A percentile compares a stretch with the other conserved stretches of the same genome.
These are phyloP conservation scores for Tetropium fuscum DNA, from an alignment of 2,888 invertebrate species.

Conservation along the genomic window DNA sequence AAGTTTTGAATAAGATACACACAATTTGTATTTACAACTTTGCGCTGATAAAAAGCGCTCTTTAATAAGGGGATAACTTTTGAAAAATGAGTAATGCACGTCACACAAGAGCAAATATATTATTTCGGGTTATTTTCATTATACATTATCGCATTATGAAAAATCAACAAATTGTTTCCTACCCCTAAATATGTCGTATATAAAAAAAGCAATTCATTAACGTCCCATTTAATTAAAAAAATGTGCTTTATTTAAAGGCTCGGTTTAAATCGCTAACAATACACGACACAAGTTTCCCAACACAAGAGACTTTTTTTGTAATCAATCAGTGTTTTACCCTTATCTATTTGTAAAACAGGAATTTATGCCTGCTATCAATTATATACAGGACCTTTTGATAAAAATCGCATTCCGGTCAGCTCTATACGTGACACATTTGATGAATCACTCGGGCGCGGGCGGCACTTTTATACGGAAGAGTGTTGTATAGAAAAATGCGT, in stretches of 20 bases:
- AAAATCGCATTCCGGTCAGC: slow-evolving; percentile 18
- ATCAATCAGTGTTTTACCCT: slow-evolving; percentile 34
- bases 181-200: not conserved
- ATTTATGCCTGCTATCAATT: slow-evolving; percentile 34
- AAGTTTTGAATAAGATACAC: too few relatives aligned
- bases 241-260: slow-evolving; percentile 2
- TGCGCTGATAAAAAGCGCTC: too few relatives aligned
- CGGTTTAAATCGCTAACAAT: slow-evolving; percentile 20
- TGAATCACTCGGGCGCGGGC: slow-evolving; percentile 8
- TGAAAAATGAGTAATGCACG: too few relatives aligned
- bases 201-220: slow-evolving; percentile 17
- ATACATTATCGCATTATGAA: too few relatives aligned
- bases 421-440: slow-evolving; percentile 19
- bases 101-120: too few relatives aligned
- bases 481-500: not conserved
- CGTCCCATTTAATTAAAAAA: slow-evolving; percentile 14
- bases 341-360: slow-evolving; percentile 35
- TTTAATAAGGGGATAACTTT: too few relatives aligned
- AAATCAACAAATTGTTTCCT: not conserved
- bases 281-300: slow-evolving; percentile 6
- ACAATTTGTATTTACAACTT: too few relatives aligned
- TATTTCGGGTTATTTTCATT: too few relatives aligned
- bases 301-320: slow-evolving; percentile 22
- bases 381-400: slow-evolving; percentile 27
- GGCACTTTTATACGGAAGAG: not conserved